Evolutionary conservation across 2,888 invertebrate species (phyloP), one percentile per base, ranked within the genome.

Genomic region (Cheilosia scutellata): DNA sequence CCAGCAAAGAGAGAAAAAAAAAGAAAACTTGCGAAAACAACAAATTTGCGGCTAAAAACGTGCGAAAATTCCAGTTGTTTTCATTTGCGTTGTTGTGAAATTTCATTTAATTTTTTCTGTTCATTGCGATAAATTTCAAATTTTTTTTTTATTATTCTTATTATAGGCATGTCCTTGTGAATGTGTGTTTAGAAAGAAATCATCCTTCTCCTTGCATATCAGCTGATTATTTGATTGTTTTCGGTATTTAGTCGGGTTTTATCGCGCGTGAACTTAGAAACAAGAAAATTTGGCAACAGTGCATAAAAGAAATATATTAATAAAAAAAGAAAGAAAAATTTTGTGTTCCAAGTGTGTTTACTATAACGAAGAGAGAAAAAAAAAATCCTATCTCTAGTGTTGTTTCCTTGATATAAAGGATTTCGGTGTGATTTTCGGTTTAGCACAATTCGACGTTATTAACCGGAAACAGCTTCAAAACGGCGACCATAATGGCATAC

Each of bases 401-500:
- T n/a, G 27, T 51, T 29, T 4, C 25, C 27, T 27, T 5, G 9
- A 27, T 5, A 27, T 5, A 51, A 31, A 55, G 55, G 53, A 58
- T 20, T 58, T 47, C 44, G 51, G 51, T 51, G 51, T 11, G 44
- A 60, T 40, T 42, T 44, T 29, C 29, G 44, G 16, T 51, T 47
- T 31, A 11, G 5, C 16, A 7, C 2, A 7, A 25, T 27, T 25
- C 11, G 49, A 11, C 51, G 49, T 25, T 25, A 49, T 25, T 4
- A 11, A 29, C 4, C 78, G 58, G 11, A 68, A 74, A 68, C 58
- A 83, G 68, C 76, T 75, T 87, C 82, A 91, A 88, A 92, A 92
- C 90, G 92, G 92, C 88, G 90, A 91, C 88, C 90, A 90, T 89
- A 90, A 92, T 89, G 92, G 92, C 86, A 89, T 89, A 88, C 63